These are phyloP conservation scores for Drosophila kuntzei DNA, from an alignment of 2,888 invertebrate genomes.

Conservation along the genomic window DNA sequence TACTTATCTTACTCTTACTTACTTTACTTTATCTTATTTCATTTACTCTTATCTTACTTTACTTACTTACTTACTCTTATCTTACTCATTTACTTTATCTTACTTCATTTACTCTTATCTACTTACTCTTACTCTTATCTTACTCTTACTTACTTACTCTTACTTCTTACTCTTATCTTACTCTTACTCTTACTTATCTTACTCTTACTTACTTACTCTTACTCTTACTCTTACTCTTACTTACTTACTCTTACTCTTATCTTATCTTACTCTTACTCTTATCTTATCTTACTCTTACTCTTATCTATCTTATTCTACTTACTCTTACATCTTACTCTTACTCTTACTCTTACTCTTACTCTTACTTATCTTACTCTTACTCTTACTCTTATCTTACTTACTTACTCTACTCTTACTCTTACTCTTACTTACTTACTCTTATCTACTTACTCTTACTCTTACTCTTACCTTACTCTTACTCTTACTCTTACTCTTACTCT, in stretches of 20 bases:
- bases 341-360: no score
- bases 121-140: no score
- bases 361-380: no score
- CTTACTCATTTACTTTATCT: no score
- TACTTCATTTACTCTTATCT: no score
- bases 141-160: no score
- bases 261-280: background rate
- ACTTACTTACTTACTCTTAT: no score
- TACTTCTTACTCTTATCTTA: no score
- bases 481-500: conserved; percentile 7
- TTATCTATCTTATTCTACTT: background rate
- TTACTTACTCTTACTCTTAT: conserved; percentile 3
- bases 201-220: conserved; percentile 9
- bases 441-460: no score
- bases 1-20: conserved; percentile 1
- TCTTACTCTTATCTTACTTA: background rate
- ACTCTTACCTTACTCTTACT: conserved; percentile 3
- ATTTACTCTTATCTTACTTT: no score
- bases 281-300: conserved; percentile 1
- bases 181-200: conserved; percentile 1
- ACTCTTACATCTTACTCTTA: conserved; percentile 5
- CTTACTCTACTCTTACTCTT: conserved; percentile 1
- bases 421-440: conserved; percentile 5
- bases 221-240: conserved; percentile 6
- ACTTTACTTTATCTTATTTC: conserved; percentile 1